These are phyloP conservation scores for Mustela lutreola DNA, from an alignment of 2,113 vertebrate species.

Conservation along the genomic window DNA sequence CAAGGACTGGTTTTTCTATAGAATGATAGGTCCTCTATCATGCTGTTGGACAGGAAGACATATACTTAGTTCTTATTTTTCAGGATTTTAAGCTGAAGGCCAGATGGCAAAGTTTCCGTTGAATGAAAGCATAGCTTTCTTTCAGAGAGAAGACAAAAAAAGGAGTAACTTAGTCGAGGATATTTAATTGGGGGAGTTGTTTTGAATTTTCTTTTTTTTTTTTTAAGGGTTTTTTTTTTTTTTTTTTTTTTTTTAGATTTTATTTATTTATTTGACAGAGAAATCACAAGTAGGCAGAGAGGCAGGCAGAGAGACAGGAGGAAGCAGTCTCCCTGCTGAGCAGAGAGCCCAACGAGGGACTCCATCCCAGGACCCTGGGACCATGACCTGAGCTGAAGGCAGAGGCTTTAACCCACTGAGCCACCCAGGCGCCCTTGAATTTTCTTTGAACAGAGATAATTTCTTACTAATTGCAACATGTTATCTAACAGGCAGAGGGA, in stretches of 20 bases:
- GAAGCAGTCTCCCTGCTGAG: too few species aligned
- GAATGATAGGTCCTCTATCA: slow-evolving; percentile 43
- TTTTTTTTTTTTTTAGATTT: too few species aligned
- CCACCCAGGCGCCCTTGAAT: background rate
- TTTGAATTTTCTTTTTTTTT: background rate
- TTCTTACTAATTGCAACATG: slow-evolving; percentile 48
- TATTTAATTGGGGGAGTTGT: slow-evolving; percentile 19
- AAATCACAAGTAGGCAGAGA: too few species aligned
- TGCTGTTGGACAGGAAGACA: background rate
- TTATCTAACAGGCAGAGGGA: background rate
- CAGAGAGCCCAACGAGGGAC: too few species aligned
- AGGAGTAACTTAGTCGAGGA: background rate
- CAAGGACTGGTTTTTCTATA: slow-evolving; percentile 18
- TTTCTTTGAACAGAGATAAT: slow-evolving; percentile 20
- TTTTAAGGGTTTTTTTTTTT: too few species aligned
- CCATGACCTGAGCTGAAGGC: too few species aligned
- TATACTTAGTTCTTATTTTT: slow-evolving; percentile 40
- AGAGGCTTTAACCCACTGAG: too few species aligned
- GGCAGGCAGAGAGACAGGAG: too few species aligned
- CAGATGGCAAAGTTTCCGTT: slow-evolving; percentile 56
- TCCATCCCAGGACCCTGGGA: too few species aligned
- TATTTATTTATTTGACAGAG: too few species aligned
- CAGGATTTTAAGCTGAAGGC: slow-evolving; percentile 61
- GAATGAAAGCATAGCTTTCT: slow-evolving; percentile 51
- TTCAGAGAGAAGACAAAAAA: background rate